Base-by-base conservation (phyloP, 2,113 vertebrate genomes). In the Plecotus auritus region DNA sequence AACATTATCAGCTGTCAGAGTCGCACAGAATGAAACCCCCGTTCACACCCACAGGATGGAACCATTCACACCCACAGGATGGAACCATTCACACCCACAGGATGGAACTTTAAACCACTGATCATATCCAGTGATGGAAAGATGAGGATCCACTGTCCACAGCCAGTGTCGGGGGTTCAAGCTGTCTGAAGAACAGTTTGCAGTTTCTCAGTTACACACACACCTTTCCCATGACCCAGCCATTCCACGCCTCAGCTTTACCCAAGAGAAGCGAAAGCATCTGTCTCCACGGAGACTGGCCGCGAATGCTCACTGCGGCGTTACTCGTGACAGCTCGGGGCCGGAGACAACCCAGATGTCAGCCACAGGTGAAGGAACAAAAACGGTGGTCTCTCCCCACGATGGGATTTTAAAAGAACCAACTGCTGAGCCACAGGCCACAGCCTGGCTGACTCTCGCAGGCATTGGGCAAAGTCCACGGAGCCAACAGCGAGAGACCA, bases 241-340 rank as follows among this genome's bases (percentile, higher is more conserved):
- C 72, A 16, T 28, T 64, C 49, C 20, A 11, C 8, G 13, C n/a
- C 18, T 3, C 3, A 16, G 47, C 32, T 9, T 45, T 9, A n/a
- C 26, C 40, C 91, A 5, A 26, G 20, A 61, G 40, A 82, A 47
- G 56, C 5, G 12, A 35, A 73, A 30, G 20, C 9, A 0, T 20
- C 1, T 10, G 54, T 77, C 45, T 7, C 5, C 32, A 4, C 61
- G 32, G 1, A 59, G n/a, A 51, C 51, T 23, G 37, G 54, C 23
- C 1, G 0, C 0, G 18, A n/a, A 17, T 4, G 22, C 17, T 54
- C 64, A 11, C 7, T 70, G 42, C 11, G 54, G 42, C 49, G 12
- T 32, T 2, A 9, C n/a, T 77, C 28, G 6, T 7, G 40, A n/a
- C 2, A 26, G 61, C 35, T 64, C 17, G 2, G 22, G 30, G 37